Evolutionary conservation across 2,888 invertebrate species (phyloP).

Genomic region (Celastrina argiolus): DNA sequence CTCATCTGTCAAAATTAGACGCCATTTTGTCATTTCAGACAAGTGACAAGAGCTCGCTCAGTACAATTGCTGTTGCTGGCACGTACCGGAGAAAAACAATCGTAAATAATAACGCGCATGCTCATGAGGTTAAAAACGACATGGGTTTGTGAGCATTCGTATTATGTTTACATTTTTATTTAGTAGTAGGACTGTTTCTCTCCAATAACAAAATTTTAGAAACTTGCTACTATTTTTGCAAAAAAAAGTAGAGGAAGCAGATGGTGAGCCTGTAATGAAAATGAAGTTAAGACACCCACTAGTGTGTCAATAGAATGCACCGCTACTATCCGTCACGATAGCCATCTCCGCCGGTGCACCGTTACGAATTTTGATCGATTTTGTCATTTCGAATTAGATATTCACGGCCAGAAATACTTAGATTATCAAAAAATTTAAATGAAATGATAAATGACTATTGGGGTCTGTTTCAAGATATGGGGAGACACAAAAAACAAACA

Average conservation of each 20-base stretch:
- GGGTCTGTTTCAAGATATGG: not conserved
- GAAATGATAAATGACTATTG: slow-evolving; percentile 19
- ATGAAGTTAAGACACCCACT: not conserved
- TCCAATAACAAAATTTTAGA: not conserved
- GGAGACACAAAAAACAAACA: slow-evolving; percentile 1
- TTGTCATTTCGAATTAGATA: slow-evolving; percentile 26
- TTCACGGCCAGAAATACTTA: slow-evolving; percentile 20
- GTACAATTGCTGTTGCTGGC: slow-evolving; percentile 18
- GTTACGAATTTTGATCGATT: slow-evolving; percentile 35
- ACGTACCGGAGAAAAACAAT: slow-evolving; percentile 21
- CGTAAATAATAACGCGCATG: slow-evolving; percentile 15
- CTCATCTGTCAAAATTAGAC: slow-evolving; percentile 67
- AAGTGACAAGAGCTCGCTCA: slow-evolving; percentile 17
- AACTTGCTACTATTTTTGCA: not conserved
- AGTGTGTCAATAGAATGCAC: slow-evolving; percentile 20
- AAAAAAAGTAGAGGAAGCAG: not conserved
- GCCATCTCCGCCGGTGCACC: slow-evolving; percentile 31
- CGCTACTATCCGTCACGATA: slow-evolving; percentile 34
- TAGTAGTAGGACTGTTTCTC: not conserved
- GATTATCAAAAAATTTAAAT: slow-evolving; percentile 17
- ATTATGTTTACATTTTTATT: not conserved
- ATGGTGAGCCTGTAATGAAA: not conserved
- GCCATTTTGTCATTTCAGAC: slow-evolving; percentile 48
- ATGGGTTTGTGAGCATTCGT: not conserved
- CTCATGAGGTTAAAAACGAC: not conserved